Base-by-base conservation (phyloP, 2,113 vertebrate genomes). In the Nematolebias whitei region DNA sequence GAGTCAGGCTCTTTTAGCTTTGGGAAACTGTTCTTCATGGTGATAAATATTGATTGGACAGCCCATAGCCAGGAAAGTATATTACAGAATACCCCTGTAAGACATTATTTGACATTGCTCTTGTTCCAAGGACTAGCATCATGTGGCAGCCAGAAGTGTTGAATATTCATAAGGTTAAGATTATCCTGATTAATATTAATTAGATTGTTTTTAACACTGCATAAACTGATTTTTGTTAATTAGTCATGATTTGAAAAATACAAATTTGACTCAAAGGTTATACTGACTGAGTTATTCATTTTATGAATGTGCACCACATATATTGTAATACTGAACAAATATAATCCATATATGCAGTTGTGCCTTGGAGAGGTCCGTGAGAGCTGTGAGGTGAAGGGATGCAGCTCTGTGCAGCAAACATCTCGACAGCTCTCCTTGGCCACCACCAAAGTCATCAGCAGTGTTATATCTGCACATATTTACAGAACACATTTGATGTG, bases 21-120 rank as follows among this genome's bases (percentile, higher is more conserved):
- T 88, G 68, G 80, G 85, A 79, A 79, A 87, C 64, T 48, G 69
- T 23, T 62, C 49, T 76, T 84, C 63, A 81, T 35, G 80, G 66
- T 90, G 82, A 89, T 85, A 90, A 86, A 80, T 88, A 89, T 87
- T 90, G 88, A 88, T 90, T 88, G 87, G 58, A 80, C 66, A 26
- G 78, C 87, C 80, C 53, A 60, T 55, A 84, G 87, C 78, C 38
- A 80, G 76, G 32, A 52, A 79, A 79, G 74, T 52, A 71, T 64
- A 54, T 47, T 47, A 61, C 64, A 67, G 60, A 40, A 55, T 71
- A 70, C 57, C 70, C 80, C 83, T 87, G 78, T 69, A 76, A 84
- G 80, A 85, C 75, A 86, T 50, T 32, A 74, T 64, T 60, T 89
- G 85, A 89, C 87, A 84, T 88, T 85, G 84, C 38, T 84, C 29